phyloP scores from a whole-genome alignment of 92 coral and sea anemone species.

The Pocillopora grandis region DNA sequence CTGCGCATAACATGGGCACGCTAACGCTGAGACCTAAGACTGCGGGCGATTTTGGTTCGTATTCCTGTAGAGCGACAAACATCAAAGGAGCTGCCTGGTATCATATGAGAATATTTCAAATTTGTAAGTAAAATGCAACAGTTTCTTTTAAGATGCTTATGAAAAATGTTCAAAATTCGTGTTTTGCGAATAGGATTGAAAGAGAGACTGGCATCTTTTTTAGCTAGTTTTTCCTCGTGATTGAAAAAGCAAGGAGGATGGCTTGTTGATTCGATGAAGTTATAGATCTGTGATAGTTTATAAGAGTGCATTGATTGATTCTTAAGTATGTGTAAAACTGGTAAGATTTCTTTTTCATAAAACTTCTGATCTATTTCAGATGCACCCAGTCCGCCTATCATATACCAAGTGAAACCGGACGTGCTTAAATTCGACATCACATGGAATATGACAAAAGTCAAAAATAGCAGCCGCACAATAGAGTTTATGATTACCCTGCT shows the following conservation, averaged over 20 bases:
- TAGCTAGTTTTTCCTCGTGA: too few relatives aligned
- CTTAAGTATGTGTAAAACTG: too few relatives aligned
- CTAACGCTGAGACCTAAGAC: constrained; percentile 20
- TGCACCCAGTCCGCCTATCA: constrained; percentile 22
- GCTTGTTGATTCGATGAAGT: too few relatives aligned
- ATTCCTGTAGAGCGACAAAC: constrained; percentile 44
- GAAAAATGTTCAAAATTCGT: too few relatives aligned
- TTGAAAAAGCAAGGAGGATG: too few relatives aligned
- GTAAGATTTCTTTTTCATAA: neutral
- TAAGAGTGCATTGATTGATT: too few relatives aligned
- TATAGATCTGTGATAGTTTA: too few relatives aligned
- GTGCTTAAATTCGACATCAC: constrained; percentile 7
- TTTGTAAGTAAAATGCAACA: constrained; percentile 21
- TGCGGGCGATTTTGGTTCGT: constrained; percentile 37
- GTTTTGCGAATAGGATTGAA: too few relatives aligned
- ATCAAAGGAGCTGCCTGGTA: constrained; percentile 27
- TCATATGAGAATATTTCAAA: constrained; percentile 26
- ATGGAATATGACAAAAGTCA: constrained; percentile 12
- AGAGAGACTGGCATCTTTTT: too few relatives aligned
- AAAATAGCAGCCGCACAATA: constrained; percentile 11
- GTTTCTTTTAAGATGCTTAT: too few relatives aligned
- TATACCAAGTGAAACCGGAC: neutral
- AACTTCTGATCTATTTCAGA: neutral
- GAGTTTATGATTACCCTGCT: constrained; percentile 10
- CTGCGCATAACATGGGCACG: constrained; percentile 17